Evolutionary conservation across 2,113 vertebrate species (phyloP).

Genomic region (Mus musculus): DNA sequence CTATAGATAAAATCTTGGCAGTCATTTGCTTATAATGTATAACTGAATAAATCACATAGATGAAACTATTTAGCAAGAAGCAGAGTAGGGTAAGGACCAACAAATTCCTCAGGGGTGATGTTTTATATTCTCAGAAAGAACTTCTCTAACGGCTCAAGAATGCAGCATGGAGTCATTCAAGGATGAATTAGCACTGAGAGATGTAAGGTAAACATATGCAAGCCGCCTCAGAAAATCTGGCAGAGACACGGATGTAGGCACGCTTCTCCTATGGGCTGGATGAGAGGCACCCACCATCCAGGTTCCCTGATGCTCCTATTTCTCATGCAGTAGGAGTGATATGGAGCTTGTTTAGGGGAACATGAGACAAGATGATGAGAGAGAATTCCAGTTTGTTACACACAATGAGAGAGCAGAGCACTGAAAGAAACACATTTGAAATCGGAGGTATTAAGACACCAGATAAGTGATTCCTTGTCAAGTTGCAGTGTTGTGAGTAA

Average conservation of each 20-base stretch:
- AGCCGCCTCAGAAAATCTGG: not conserved
- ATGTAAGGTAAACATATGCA: not conserved
- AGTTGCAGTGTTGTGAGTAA: not conserved
- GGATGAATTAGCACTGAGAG: not conserved
- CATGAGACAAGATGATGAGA: not conserved
- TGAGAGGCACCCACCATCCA: not conserved
- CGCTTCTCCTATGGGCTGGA: no score
- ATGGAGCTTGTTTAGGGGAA: not conserved
- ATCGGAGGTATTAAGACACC: not conserved
- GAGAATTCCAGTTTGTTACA: not conserved
- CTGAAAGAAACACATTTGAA: not conserved
- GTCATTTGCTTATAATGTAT: not conserved
- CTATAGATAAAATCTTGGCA: not conserved
- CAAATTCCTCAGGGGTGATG: not conserved
- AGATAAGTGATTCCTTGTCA: not conserved
- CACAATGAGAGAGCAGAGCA: not conserved
- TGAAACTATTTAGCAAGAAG: not conserved
- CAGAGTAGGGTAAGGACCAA: not conserved
- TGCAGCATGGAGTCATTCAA: not conserved
- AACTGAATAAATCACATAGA: not conserved
- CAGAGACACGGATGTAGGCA: not conserved
- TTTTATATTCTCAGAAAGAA: not conserved
- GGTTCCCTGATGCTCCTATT: not conserved
- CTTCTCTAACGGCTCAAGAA: not conserved
- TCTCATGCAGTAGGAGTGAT: not conserved